phyloP scores from a whole-genome alignment of 2,797 vertebrate genomes.

The Knipowitschia caucasica region DNA sequence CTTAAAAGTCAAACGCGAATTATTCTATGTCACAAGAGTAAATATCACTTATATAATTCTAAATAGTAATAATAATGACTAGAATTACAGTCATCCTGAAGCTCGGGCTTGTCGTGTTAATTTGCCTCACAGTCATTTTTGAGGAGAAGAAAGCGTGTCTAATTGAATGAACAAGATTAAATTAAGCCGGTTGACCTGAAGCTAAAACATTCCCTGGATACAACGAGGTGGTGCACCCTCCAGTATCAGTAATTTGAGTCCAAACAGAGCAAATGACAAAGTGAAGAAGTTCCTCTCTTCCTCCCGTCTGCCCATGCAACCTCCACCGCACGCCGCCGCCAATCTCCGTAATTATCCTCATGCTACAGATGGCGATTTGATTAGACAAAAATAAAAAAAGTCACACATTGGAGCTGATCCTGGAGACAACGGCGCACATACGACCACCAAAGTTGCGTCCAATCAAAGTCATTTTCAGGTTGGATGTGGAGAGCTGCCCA shows the following conservation, averaged over 20 bases:
- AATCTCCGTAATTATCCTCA: constrained; percentile 58
- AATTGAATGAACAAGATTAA: too few relatives aligned
- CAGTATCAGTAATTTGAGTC: background rate
- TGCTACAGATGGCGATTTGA: constrained; percentile 60
- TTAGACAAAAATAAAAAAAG: constrained; percentile 45
- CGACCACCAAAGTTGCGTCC: constrained; percentile 35
- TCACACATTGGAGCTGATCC: constrained; percentile 29
- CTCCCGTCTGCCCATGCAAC: constrained; percentile 35
- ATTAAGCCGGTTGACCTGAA: too few relatives aligned
- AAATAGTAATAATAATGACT: too few relatives aligned
- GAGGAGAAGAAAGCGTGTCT: too few relatives aligned
- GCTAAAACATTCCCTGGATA: background rate
- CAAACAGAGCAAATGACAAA: background rate
- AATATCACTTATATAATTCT: too few relatives aligned
- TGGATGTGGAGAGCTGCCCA: constrained; percentile 48
- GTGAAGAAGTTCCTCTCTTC: constrained; percentile 26
- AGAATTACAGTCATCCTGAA: too few relatives aligned
- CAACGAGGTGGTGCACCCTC: background rate
- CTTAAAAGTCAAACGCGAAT: too few relatives aligned
- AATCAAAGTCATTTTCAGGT: constrained; percentile 49
- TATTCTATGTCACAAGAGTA: too few relatives aligned
- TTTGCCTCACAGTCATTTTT: too few relatives aligned
- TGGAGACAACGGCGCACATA: constrained; percentile 29
- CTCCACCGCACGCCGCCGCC: constrained; percentile 43
- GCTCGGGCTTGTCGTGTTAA: too few relatives aligned